Conservation (phyloP, 2,113 vertebrate genomes). For the Vireo altiloquus region DNA sequence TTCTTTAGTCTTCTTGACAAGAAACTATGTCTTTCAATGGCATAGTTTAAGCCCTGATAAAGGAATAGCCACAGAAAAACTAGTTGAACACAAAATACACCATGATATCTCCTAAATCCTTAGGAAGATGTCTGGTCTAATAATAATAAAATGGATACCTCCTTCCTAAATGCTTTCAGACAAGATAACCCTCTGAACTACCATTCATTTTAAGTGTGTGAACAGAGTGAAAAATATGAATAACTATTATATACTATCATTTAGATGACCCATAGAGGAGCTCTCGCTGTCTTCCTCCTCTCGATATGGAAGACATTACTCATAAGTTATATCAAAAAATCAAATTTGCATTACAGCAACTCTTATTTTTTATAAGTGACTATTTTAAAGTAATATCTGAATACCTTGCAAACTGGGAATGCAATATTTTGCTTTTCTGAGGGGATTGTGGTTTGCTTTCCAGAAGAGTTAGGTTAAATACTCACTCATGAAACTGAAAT, state of each 20-base stretch:
- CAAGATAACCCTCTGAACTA: background rate
- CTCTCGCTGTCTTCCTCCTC: background rate
- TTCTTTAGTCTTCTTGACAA: background rate
- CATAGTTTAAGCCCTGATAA: background rate
- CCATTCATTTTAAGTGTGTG: background rate
- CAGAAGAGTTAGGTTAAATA: background rate
- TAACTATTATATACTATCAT: background rate
- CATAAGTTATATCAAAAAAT: background rate
- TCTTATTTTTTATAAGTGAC: background rate
- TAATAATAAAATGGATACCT: background rate
- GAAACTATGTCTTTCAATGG: background rate
- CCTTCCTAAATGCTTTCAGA: background rate
- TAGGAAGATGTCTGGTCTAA: background rate
- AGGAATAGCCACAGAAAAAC: background rate
- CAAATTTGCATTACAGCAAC: fast-evolving
- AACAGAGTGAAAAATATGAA: background rate
- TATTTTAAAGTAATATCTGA: background rate
- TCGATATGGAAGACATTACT: background rate
- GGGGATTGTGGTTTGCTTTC: background rate
- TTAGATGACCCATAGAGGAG: background rate
- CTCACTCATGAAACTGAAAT: background rate
- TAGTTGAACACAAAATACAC: background rate
- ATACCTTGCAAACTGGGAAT: background rate
- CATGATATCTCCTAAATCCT: background rate
- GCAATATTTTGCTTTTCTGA: background rate